Evolutionary conservation across 92 coral and sea anemone genomes (phyloP).

Genomic region (Bergia sp.): DNA sequence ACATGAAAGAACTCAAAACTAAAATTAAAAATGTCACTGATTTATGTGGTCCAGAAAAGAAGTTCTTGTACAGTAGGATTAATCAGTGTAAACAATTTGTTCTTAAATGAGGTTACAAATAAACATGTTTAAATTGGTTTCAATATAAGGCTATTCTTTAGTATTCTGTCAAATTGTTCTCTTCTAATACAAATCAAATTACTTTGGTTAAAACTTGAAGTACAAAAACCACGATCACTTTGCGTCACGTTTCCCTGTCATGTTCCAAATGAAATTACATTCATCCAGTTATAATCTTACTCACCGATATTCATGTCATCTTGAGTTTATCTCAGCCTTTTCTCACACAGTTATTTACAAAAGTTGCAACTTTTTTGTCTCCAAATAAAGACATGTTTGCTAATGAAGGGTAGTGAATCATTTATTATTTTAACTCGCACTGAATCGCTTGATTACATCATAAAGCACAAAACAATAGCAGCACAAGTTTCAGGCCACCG

Average conservation of each 20-base stretch:
- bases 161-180: background rate
- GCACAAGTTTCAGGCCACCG: slow-evolving; percentile 31
- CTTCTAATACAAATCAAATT: background rate
- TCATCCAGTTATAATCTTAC: background rate
- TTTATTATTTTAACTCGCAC: slow-evolving; percentile 6
- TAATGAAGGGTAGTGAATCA: slow-evolving; percentile 16
- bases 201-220: background rate
- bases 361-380: background rate
- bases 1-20: no score
- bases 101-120: no score
- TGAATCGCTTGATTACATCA: slow-evolving; percentile 29
- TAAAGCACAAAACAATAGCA: slow-evolving; percentile 14
- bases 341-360: background rate
- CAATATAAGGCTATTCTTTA: background rate
- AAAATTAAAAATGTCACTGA: no score
- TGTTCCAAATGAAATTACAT: background rate
- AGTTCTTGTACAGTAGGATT: no score
- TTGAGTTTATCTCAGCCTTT: background rate
- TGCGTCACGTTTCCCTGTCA: background rate
- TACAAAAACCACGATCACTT: background rate
- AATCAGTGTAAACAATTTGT: no score
- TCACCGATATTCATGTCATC: background rate
- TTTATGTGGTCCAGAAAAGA: no score
- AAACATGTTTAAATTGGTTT: no score
- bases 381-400: slow-evolving; percentile 23